Conservation (phyloP, 2,113 vertebrate species). For the Emberiza fucata region DNA sequence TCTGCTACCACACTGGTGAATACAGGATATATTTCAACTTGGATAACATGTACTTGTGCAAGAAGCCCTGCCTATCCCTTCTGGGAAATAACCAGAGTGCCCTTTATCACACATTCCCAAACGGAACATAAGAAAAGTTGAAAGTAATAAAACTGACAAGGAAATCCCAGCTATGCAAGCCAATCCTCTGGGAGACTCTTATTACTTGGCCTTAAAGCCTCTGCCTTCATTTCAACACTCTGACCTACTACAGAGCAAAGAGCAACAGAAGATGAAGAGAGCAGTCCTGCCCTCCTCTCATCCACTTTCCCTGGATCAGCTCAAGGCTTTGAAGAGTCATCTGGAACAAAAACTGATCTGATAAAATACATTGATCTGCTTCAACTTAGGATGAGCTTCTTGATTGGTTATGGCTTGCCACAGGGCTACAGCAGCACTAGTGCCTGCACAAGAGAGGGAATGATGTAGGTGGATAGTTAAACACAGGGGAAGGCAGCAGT, state of each 20-base stretch:
- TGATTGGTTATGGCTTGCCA: neutral
- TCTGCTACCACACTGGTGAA: neutral
- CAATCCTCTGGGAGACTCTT: neutral
- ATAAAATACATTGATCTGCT: neutral
- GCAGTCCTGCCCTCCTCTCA: neutral
- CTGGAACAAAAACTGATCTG: neutral
- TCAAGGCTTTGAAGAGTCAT: neutral
- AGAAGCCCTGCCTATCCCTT: neutral
- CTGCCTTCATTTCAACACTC: neutral
- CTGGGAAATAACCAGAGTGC: neutral
- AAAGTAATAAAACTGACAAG: neutral
- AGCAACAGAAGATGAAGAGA: neutral
- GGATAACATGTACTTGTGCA: neutral
- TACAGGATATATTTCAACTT: neutral
- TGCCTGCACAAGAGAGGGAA: neutral
- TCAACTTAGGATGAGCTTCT: neutral
- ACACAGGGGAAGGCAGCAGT: neutral
- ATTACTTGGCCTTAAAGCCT: neutral
- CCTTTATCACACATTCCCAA: neutral
- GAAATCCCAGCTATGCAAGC: neutral
- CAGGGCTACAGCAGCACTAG: neutral
- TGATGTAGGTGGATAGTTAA: neutral
- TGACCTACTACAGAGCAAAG: neutral
- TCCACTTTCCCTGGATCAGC: neutral
- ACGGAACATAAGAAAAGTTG: neutral